These are phyloP conservation scores for Podabrus alpinus DNA, from an alignment of 2,888 invertebrate genomes.

Conservation along the genomic window DNA sequence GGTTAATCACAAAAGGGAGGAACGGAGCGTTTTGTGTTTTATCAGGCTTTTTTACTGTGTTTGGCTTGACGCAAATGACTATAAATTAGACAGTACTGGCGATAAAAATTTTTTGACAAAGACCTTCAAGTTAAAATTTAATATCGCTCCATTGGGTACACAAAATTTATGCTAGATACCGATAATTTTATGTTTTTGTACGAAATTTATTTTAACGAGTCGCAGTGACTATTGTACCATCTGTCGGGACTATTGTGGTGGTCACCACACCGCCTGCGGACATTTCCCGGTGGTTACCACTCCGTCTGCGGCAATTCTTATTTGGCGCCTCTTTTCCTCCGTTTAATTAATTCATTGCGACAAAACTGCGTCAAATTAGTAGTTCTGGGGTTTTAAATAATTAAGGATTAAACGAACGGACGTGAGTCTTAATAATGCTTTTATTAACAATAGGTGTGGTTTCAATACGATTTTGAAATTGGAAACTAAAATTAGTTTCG, in stretches of 20 bases:
- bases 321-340: too few relatives aligned
- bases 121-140: not conserved
- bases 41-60: constrained; percentile 2
- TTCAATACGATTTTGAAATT: constrained; percentile 18
- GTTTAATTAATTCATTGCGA: not conserved
- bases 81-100: not conserved
- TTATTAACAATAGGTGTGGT: constrained; percentile 6
- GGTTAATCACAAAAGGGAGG: constrained; percentile 1
- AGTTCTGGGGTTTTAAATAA: not conserved
- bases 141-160: not conserved
- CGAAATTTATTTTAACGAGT: not conserved
- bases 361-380: not conserved
- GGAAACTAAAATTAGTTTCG: constrained; percentile 24
- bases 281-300: not conserved
- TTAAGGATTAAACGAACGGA: not conserved
- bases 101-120: not conserved
- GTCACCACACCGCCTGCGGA: not conserved
- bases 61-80: not conserved
- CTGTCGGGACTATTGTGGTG: not conserved
- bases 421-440: not conserved
- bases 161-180: not conserved
- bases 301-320: not conserved
- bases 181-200: not conserved
- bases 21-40: constrained; percentile 1
- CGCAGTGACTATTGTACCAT: not conserved